Evolutionary conservation across 2,888 invertebrate genomes (phyloP), one percentile per base, ranked within the genome.

Genomic region (Epinotia nisella): DNA sequence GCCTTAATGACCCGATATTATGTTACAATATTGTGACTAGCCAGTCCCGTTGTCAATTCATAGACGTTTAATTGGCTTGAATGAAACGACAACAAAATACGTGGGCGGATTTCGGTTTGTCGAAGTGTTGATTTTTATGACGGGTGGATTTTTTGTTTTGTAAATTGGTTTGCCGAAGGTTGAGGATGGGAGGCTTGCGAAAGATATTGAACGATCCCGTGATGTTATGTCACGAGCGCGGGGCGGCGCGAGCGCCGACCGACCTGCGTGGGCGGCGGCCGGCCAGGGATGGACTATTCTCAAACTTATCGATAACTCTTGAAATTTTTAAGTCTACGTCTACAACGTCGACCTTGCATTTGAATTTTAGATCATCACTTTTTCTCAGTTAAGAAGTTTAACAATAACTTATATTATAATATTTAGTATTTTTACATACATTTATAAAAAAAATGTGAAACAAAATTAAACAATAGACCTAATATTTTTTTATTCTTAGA

Each of bases 1-100:
- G 87, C 83, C 83, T 87, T 92, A 91, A 93, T 91, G 90, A 89
- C 89, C 88, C 86, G 87, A 89, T 92, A 91, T 92, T 91, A 89
- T 89, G 87, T 90, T 90, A 90, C 89, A 87, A 89, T 90, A 88
- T 88, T 89, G 86, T 88, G 88, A 87, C 86, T 83, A 83, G 83
- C 77, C 81, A 76, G 80, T 85, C 79, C 85, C 87, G 85, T 86
- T 85, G 82, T 77, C 78, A 82, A 85, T 70, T 70, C 66, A 70
- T 61, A 70, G 55, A 75, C 75, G 74, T 83, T 85, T 87, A 88
- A 87, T 88, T 87, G 85, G 84, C 78, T 80, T 85, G 86, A 87
- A 89, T 86, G 87, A 83, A 81, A 81, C 79, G 83, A 85, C 83
- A 86, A 86, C 87, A 84, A 85, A 79, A 81, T 80, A 83, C 78